Conservation (phyloP, 2,113 vertebrate genomes). For the Podarcis cretensis region DNA sequence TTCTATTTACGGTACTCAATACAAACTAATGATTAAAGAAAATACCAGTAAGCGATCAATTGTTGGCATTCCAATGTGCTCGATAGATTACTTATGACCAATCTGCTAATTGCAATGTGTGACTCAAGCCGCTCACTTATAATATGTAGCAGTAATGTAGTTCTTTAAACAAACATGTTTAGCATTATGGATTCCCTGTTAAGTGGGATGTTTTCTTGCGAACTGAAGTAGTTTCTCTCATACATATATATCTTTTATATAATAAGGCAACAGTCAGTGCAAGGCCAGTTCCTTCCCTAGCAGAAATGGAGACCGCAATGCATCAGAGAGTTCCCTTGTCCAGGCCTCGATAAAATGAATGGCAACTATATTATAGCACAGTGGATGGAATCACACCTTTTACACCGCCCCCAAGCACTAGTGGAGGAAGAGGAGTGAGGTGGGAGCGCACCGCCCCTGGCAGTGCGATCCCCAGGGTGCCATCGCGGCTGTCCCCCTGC, state of each 20-base stretch:
- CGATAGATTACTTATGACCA: conserved; percentile 19
- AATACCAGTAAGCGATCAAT: conserved; percentile 33
- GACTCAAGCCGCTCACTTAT: not conserved
- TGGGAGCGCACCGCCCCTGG: too few relatives aligned
- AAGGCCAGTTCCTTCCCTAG: not conserved
- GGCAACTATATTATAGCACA: not conserved
- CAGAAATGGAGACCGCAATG: not conserved
- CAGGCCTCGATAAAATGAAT: not conserved
- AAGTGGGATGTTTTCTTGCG: not conserved
- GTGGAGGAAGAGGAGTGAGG: too few relatives aligned
- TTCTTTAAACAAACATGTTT: conserved; percentile 28
- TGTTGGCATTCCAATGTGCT: conserved; percentile 15
- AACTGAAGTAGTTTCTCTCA: not conserved
- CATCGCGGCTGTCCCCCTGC: too few relatives aligned
- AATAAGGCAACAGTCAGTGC: not conserved
- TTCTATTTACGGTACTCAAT: conserved; percentile 38
- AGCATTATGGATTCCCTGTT: conserved; percentile 33
- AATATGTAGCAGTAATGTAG: conserved; percentile 2
- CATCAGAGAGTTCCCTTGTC: too few relatives aligned
- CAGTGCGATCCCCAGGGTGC: too few relatives aligned
- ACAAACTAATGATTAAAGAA: conserved; percentile 21
- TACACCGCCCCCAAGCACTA: not conserved
- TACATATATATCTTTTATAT: not conserved
- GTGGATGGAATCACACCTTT: not conserved
- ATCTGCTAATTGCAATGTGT: conserved; percentile 27